Evolutionary conservation across 2,113 vertebrate genomes (phyloP), one percentile per base, ranked within the genome.

Genomic region (Barbus barbus): DNA sequence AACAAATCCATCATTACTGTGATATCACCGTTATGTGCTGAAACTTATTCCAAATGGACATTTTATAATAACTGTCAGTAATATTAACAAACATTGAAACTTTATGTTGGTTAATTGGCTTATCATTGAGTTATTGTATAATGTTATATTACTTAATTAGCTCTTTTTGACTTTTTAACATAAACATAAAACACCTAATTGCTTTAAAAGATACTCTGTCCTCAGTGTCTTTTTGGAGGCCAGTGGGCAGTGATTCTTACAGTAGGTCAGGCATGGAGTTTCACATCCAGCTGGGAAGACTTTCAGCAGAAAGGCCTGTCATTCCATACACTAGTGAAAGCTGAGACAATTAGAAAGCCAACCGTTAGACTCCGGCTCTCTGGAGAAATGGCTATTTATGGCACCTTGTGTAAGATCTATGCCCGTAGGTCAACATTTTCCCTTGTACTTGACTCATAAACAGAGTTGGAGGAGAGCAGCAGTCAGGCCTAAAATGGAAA

Each of bases 381-480:
- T 16, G 51, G 81, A 63, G 83, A 46, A 31, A 80, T 7, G 75
- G 77, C 67, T 87, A 87, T 87, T 87, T 83, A 83, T 87, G 84
- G 83, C 38, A 85, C 75, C 48, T 72, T 78, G 67, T 75, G 81
- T 80, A 83, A 83, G 80, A 85, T 87, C 28, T 78, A 18, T 87
- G 83, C 81, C 80, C 22, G 36, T 60, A 85, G 83, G 83, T 85
- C 86, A 85, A 38, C 60, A 67, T 85, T 87, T 83, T 87, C 81
- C 84, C 48, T 78, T 81, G 72, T 41, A 48, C 67, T 87, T 87
- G 46, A 6, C 81, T 78, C 38, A 48, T 75, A 78, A 85, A 74
- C 33, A 79, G 69, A 83, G 77, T 36, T 82, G 72, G 20, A 82
- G 60, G 24, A 78, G 51, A 84, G n/a, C 41, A 7, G 67, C 76